phyloP scores from a whole-genome alignment of 2,888 invertebrate genomes.

The Melanargia galathea region DNA sequence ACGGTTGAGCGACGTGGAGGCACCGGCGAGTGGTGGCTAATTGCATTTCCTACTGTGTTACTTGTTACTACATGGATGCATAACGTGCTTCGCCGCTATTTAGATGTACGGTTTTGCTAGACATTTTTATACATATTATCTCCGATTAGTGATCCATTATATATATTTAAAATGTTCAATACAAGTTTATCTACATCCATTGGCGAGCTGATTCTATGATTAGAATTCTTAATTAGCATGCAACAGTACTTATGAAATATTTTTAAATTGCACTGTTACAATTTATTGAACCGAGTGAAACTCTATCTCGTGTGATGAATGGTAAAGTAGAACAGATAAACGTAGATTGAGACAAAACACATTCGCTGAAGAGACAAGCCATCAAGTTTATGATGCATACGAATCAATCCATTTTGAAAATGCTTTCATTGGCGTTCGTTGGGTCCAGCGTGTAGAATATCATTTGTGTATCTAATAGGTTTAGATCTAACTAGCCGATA shows the following conservation, averaged over 20 bases:
- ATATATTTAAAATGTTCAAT: conserved; percentile 17
- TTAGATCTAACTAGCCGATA: no score
- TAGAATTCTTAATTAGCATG: conserved; percentile 11
- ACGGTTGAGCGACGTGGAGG: conserved; percentile 73
- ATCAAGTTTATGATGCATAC: neutral
- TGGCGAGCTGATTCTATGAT: conserved; percentile 17
- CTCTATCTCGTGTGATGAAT: neutral
- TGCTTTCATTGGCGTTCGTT: neutral
- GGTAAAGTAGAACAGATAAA: neutral
- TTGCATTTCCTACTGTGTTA: conserved; percentile 79
- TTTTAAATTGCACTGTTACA: conserved; percentile 14
- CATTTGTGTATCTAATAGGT: no score
- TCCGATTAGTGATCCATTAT: conserved; percentile 30
- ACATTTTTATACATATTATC: conserved; percentile 35
- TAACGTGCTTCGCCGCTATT: conserved; percentile 45
- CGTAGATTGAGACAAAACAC: neutral
- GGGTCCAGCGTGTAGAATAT: neutral
- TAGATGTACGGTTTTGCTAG: conserved; percentile 35
- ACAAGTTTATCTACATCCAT: conserved; percentile 27
- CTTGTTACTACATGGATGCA: conserved; percentile 54
- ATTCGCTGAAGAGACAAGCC: neutral
- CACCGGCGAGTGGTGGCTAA: conserved; percentile 71
- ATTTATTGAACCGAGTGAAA: conserved; percentile 7
- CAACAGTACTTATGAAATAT: conserved; percentile 17
- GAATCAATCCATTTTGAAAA: neutral